Evolutionary conservation across 2,113 vertebrate species (phyloP).

Genomic region (Mastomys natalensis): DNA sequence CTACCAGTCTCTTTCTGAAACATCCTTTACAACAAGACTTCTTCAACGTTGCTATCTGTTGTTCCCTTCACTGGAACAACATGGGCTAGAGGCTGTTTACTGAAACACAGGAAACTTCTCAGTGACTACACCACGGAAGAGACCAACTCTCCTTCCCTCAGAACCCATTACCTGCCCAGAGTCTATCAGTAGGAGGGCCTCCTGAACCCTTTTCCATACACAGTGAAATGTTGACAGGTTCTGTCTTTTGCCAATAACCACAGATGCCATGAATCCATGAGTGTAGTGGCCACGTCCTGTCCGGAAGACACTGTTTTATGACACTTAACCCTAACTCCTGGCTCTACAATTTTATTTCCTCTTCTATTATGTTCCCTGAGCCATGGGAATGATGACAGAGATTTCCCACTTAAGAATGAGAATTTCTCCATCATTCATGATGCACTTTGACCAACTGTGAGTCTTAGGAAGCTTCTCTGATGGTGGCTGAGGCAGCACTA

Average conservation of each 20-base stretch:
- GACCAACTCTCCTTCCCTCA: not conserved
- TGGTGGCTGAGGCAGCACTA: not conserved
- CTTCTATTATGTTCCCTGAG: not conserved
- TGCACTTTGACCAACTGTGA: not conserved
- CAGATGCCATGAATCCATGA: not conserved
- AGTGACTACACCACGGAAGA: not conserved
- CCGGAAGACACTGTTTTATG: not conserved
- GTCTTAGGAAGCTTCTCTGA: too few species aligned
- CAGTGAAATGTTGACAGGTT: not conserved
- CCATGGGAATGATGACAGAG: not conserved
- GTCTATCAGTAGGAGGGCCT: not conserved
- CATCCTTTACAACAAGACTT: not conserved
- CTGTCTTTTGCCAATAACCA: not conserved
- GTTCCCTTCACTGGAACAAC: not conserved
- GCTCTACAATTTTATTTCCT: not conserved
- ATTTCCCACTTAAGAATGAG: not conserved
- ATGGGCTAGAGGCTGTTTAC: not conserved
- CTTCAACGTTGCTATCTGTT: not conserved
- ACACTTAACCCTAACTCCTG: too few species aligned
- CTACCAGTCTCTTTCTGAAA: not conserved
- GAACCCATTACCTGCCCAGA: not conserved
- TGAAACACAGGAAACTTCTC: not conserved
- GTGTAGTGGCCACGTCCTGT: not conserved
- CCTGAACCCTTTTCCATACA: not conserved
- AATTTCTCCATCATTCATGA: not conserved